Base-by-base conservation (phyloP, 2,113 vertebrate species). In the Chaenocephalus aceratus region DNA sequence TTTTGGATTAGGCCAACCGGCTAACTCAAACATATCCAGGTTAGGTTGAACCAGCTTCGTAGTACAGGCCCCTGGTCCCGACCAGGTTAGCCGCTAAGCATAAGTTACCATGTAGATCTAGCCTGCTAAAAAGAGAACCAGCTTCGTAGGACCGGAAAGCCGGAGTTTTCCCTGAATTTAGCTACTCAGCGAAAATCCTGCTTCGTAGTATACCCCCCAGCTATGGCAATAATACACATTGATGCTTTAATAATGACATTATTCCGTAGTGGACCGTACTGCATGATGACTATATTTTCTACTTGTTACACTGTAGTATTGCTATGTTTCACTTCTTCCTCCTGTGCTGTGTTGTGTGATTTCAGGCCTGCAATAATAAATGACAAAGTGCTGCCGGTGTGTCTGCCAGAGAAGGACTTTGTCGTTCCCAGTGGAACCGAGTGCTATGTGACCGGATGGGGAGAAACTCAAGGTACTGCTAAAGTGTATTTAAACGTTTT, bases 401-500 rank as follows among this genome's bases (percentile, higher is more conserved):
- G 97, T 83, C 94, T 99, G 84, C 98, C 98, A 15, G 67, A 95
- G 6, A 88, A 90, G 64, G 92, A 98, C 64, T 88, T 93, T 1
- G 86, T 97, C 26, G 96, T 99, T 12, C 94, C 97, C 23, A 96
- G 94, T 80, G 92, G 91, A 83, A 94, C 96, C 0, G 94, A 95
- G 57, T 99, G 98, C 64, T 97, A 96, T 21, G 96, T 99, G 58
- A 99, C 98, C 0, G 98, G 98, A 59, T 99, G 97, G 98, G 98
- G 98, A 1, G 97, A 99, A 0, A 99, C 98, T 71, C 85, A 90
- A 96, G 96, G 98, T 99, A 88, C 2, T 12, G 14, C 13, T 30
- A 30, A 30, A 61, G 49, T 71, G 41, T 80, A 30, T 30, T 30
- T 3, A 30, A 30, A 30, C 26, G 26, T 30, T 30, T 30, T 30